These are phyloP conservation scores for Desmophyllum pertusum DNA, from an alignment of 92 coral and sea anemone genomes.

Conservation along the genomic window DNA sequence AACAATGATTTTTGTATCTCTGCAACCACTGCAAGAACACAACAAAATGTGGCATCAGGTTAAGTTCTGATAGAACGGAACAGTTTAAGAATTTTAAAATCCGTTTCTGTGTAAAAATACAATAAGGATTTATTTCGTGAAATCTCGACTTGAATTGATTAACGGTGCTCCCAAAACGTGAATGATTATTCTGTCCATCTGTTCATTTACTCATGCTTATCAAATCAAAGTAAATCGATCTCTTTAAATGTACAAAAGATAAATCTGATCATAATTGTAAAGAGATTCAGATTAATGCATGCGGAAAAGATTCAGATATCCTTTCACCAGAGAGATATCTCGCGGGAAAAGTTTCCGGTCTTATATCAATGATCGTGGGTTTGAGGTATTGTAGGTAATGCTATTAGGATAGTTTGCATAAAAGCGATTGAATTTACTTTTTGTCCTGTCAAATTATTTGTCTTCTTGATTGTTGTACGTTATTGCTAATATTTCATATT, in stretches of 20 bases:
- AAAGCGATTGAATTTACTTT: not conserved
- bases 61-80: not conserved
- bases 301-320: not conserved
- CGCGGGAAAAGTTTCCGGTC: not conserved
- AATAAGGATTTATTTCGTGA: conserved; percentile 15
- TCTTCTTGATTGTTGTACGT: not conserved
- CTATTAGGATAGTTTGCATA: conserved; percentile 1
- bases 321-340: conserved; percentile 1
- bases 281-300: conserved; percentile 6
- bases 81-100: not conserved
- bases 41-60: not conserved
- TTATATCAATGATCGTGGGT: not conserved
- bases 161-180: not conserved
- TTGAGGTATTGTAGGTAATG: not conserved
- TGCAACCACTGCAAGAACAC: not conserved
- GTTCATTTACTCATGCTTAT: conserved; percentile 10
- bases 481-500: not conserved
- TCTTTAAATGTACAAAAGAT: conserved; percentile 9
- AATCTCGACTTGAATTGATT: not conserved
- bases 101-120: not conserved
- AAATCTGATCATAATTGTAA: not conserved
- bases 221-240: not conserved
- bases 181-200: not conserved
- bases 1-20: not conserved
- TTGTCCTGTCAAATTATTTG: conserved; percentile 8